Base-by-base conservation (phyloP, 2,113 vertebrate genomes). In the Pandion haliaetus region DNA sequence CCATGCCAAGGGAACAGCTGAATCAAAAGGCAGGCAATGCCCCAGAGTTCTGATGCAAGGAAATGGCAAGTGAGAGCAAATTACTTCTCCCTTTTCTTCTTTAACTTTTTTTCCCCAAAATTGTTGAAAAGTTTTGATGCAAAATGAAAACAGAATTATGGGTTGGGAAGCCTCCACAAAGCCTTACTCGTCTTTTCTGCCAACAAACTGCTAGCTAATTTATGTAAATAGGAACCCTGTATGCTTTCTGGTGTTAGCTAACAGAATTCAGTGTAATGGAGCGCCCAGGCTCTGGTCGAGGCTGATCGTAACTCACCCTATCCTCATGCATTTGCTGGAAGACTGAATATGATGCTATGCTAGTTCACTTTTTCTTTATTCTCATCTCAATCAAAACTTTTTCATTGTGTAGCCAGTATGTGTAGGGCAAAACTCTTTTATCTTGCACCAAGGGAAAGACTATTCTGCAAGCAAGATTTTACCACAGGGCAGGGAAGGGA, bases 1-100 rank as follows among this genome's bases (percentile, higher is more conserved):
- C 50, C 28, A 72, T 81, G 95, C 93, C 95, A 97, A 96, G 32
- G 95, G 93, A 97, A 79, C 70, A 94, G 80, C 38, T 97, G 86
- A 97, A 89, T 95, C 90, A 94, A 95, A 97, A 97, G 82, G 57
- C 91, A 97, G 95, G 82, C 93, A 95, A 91, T 94, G 82, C 38
- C 74, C 79, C 86, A 66, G 90, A 95, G 62, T 83, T 95, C 93
- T 96, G 80, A 95, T 93, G 92, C 77, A 95, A 93, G 83, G 49
- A 96, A 80, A 95, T 81, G 82, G 57, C 86, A 95, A 95, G 42
- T 47, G 36, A 96, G 40, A 92, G 32, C 21, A 61, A 97, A 93
- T 86, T 76, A 50, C 18, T 95, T 81, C 90, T 67, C 8, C 57
- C n/a, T 79, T 72, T 65, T 78, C 38, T 52, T 65, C 76, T 91